A percentile compares a stretch with the other conserved stretches of the same genome.
Evolutionary conservation across 1,140 invertebrate species (phyloP).

Genomic region (Lasaia peninsularis): DNA sequence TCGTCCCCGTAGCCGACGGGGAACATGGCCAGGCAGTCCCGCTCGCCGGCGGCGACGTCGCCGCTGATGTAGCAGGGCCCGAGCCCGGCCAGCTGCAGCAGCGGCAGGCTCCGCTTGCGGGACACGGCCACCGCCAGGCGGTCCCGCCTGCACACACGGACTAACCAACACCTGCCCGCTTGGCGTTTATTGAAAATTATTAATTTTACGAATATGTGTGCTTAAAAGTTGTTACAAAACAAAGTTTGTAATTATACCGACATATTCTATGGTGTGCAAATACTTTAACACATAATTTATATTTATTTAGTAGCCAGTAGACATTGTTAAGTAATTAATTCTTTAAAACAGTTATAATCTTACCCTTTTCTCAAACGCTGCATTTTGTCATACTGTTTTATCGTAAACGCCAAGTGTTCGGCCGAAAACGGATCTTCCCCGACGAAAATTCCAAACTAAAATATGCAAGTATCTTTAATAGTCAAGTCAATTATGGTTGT

Average conservation of each 20-base stretch:
- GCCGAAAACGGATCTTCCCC: constrained; percentile 49
- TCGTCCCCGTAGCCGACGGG: constrained; percentile 66
- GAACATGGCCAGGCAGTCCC: constrained; percentile 56
- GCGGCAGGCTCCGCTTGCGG: constrained; percentile 48
- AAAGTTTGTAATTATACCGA: no score
- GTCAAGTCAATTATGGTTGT: no score
- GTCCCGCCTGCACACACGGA: constrained; percentile 43
- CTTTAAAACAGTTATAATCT: constrained; percentile 17
- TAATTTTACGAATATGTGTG: no score
- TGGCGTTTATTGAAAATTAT: no score
- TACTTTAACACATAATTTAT: no score
- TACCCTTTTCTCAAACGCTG: constrained; percentile 12
- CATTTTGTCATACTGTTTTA: constrained; percentile 64
- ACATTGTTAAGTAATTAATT: no score
- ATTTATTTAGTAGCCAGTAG: no score
- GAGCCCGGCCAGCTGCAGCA: constrained; percentile 54
- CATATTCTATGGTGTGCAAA: no score
- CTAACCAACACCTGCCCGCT: no score
- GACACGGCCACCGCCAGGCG: constrained; percentile 64
- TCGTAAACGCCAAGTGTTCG: constrained; percentile 56
- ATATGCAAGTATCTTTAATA: background rate
- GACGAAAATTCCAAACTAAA: constrained; percentile 54
- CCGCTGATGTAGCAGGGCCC: constrained; percentile 61
- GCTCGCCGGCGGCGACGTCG: constrained; percentile 43
- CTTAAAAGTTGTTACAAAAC: no score